Evolutionary conservation across 2,113 vertebrate genomes (phyloP), one percentile per base, ranked within the genome.

Genomic region (Tachysurus fulvidraco): DNA sequence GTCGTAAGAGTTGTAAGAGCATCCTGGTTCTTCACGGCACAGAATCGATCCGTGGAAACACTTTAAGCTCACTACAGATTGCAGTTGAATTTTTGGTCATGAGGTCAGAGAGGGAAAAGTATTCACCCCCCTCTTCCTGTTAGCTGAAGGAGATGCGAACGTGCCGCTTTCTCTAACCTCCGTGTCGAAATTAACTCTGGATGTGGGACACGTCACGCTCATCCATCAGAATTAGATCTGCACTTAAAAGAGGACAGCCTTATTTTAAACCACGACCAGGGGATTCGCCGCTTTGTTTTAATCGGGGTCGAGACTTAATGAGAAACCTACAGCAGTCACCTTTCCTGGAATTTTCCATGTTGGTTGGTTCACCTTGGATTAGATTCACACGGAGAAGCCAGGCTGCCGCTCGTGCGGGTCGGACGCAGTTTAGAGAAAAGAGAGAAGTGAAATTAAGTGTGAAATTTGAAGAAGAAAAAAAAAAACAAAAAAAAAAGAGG

Each of bases 281-380:
- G 90, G 90, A 92, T 89, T 86, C 84, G 88, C 88, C 87, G 88
- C 88, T 90, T 84, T 81, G 86, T 91, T 86, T 87, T 88, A 91
- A 90, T 90, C 87, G 86, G 85, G 82, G 87, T 59, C 83, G 81
- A 62, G 59, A 84, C 81, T 87, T 90, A 91, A 91, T 89, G 86
- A 91, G 88, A 91, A 81, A 85, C 28, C 28, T 76, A 69, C 55
- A 73, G 19, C 73, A 57, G 60, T 85, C 79, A 79, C 60, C 30
- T 44, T 67, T 77, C 62, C 79, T 89, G 54, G 36, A 84, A 69
- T 81, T 69, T 85, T 83, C 57, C 23, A 21, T 50, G 30, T 54
- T 19, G 52, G 9, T 13, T 85, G 28, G 50, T 71, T 83, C 59
- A 77, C 71, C 84, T 69, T 85, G 46, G 21, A 77, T 82, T 41